Evolutionary conservation across 2,113 vertebrate species (phyloP).

Genomic region (Jacana jacana): DNA sequence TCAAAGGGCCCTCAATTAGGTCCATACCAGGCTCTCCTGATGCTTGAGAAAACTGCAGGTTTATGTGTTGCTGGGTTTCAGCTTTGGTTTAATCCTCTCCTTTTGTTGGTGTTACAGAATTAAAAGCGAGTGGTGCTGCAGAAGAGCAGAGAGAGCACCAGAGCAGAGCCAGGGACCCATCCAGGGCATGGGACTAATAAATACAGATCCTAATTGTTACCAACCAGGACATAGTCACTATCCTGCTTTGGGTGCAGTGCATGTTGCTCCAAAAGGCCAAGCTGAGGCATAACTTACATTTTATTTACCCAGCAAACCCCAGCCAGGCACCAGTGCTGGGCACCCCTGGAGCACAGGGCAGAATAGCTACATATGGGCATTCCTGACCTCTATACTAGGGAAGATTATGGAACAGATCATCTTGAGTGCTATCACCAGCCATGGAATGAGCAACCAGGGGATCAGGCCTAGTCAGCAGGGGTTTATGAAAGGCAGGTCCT

Average conservation of each 20-base stretch:
- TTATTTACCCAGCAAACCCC: not conserved
- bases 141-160: not conserved
- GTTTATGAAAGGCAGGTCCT: too few species aligned
- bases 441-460: too few species aligned
- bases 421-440: too few species aligned
- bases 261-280: not conserved
- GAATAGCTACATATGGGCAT: not conserved
- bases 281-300: not conserved
- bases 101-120: not conserved
- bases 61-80: not conserved
- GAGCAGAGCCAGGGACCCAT: not conserved
- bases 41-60: not conserved
- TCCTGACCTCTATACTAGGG: too few species aligned
- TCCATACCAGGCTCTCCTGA: not conserved
- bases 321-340: not conserved
- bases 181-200: fast-evolving
- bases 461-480: too few species aligned
- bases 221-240: not conserved
- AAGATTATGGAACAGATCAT: too few species aligned
- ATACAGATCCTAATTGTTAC: not conserved
- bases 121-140: not conserved
- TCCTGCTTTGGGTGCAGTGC: not conserved
- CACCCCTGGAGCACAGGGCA: not conserved
- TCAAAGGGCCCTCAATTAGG: not conserved
- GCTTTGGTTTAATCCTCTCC: not conserved